phyloP scores from a whole-genome alignment of 2,113 vertebrate species.

The Phalacrocorax carbo region DNA sequence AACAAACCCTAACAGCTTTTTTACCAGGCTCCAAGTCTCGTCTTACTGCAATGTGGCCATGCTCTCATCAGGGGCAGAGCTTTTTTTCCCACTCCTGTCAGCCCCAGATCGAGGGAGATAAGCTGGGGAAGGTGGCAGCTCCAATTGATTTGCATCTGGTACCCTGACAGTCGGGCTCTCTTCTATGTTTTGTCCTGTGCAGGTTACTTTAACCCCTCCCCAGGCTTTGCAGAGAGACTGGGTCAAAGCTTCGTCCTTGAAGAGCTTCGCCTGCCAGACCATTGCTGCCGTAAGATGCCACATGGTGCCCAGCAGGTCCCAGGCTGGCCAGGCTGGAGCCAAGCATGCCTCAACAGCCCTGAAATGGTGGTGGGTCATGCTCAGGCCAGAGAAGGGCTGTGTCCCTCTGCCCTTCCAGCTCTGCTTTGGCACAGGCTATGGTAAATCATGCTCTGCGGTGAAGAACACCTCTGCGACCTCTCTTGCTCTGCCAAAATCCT shows the following conservation, averaged over 20 bases:
- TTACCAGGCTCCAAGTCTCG: not conserved
- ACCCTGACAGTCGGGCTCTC: accelerated
- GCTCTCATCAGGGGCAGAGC: not conserved
- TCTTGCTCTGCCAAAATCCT: not conserved
- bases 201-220: not conserved
- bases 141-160: not conserved
- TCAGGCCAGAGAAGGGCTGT: accelerated
- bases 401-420: not conserved
- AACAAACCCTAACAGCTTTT: not conserved
- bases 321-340: not conserved
- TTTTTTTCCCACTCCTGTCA: not conserved
- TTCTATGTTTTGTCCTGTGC: not conserved
- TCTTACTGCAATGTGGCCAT: not conserved
- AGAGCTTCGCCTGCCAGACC: not conserved
- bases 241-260: not conserved
- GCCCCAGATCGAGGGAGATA: not conserved
- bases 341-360: not conserved
- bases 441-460: not conserved
- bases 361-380: accelerated
- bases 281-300: not conserved
- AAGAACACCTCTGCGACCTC: not conserved
- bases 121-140: not conserved
- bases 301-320: conserved; percentile 38
- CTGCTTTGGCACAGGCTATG: not conserved
- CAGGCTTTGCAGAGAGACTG: not conserved